Conservation (phyloP, 2,797 vertebrate species). For the Myiotriccus ornatus region DNA sequence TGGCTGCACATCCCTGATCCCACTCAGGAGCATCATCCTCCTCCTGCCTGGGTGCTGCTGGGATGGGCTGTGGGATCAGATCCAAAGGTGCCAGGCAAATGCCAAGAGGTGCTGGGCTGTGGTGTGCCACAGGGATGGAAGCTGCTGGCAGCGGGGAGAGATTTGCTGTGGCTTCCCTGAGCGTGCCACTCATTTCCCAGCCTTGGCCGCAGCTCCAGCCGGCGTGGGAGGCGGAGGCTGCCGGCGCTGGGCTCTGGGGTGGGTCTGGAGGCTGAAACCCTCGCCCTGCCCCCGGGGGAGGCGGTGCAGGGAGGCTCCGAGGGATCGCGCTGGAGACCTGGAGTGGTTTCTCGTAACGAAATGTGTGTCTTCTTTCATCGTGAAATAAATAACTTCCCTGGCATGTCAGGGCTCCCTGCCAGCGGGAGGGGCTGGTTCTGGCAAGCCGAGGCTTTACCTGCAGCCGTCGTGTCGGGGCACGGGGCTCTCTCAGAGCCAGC, state of each 20-base stretch:
- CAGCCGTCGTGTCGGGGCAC: constrained; percentile 24
- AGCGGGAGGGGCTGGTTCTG: constrained; percentile 25
- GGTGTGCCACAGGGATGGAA: not conserved
- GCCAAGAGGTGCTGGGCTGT: not conserved
- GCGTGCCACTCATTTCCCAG: not conserved
- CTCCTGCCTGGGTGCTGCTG: accelerated
- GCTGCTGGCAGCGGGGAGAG: not conserved
- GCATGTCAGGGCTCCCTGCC: constrained; percentile 38
- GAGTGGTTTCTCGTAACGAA: not conserved
- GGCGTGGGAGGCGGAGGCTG: not conserved
- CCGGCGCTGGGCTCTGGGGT: not conserved
- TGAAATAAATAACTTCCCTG: constrained; percentile 33
- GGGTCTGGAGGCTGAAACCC: not conserved
- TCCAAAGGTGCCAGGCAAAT: accelerated
- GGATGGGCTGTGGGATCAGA: accelerated
- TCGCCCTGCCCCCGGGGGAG: not conserved
- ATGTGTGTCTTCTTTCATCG: not conserved
- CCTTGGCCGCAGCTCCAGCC: not conserved
- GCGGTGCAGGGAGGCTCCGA: not conserved
- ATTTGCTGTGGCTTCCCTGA: not conserved
- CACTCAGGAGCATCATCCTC: not conserved
- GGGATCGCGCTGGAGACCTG: not conserved
- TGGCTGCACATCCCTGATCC: accelerated
- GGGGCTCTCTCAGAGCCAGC: not conserved
- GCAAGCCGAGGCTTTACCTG: constrained; percentile 36